Evolutionary conservation across 2,888 invertebrate species (phyloP).

Genomic region (Harpagoxenus sublaevis): DNA sequence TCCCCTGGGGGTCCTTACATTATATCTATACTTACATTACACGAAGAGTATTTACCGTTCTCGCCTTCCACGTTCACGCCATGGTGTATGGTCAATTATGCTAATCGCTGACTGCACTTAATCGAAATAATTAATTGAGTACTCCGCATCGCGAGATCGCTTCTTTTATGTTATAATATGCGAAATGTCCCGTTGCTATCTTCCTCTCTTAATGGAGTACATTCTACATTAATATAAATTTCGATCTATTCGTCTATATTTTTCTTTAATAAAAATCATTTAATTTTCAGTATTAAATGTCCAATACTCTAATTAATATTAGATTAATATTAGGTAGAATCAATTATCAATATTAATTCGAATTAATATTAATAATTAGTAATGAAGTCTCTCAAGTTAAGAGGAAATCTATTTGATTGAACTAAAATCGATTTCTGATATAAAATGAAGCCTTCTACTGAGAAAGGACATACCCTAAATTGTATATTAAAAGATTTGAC

Average conservation of each 20-base stretch:
- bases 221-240: neutral
- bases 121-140: conserved; percentile 62
- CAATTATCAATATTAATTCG: neutral
- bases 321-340: neutral
- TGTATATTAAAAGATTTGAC: neutral
- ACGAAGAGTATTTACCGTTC: conserved; percentile 48
- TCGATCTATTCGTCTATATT: neutral
- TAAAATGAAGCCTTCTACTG: neutral
- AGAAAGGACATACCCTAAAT: neutral
- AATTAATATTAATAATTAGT: neutral
- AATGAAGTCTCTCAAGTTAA: neutral
- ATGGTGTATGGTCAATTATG: conserved; percentile 48
- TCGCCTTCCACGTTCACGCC: conserved; percentile 35
- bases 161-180: neutral
- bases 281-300: neutral
- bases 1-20: conserved; percentile 8
- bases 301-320: neutral
- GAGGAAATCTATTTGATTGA: neutral
- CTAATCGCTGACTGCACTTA: conserved; percentile 54
- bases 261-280: neutral
- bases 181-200: neutral
- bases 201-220: neutral
- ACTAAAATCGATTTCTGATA: neutral
- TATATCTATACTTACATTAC: conserved; percentile 48
- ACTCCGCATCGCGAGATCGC: conserved; percentile 26